Percentiles rank a stretch among this genome's conserved stretches.
phyloP scores from a whole-genome alignment of 2,888 invertebrate species.

The Lissocephala sabroskyi region DNA sequence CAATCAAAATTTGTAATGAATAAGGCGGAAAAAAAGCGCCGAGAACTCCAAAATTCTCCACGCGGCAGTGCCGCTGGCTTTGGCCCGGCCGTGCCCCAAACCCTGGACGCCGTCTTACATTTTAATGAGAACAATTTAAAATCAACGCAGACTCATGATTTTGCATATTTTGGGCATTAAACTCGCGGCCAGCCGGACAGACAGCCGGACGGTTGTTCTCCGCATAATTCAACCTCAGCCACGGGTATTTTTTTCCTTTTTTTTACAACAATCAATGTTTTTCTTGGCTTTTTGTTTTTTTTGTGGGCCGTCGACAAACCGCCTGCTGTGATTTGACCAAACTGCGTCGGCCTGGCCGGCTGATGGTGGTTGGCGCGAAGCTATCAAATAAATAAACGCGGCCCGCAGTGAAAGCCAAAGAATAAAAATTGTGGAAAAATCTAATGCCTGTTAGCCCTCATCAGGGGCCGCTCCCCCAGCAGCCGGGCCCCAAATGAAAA shows the following conservation, averaged over 20 bases:
- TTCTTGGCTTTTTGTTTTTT: background rate
- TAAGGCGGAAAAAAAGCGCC: constrained; percentile 54
- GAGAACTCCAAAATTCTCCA: constrained; percentile 19
- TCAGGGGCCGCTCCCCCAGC: constrained; percentile 39
- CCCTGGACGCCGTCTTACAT: constrained; percentile 27
- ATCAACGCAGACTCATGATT: constrained; percentile 64
- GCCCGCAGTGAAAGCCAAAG: constrained; percentile 49
- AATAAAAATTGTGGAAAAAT: constrained; percentile 31
- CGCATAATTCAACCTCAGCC: constrained; percentile 56
- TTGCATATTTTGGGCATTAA: constrained; percentile 60
- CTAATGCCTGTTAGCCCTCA: constrained; percentile 44
- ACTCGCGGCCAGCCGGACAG: no score
- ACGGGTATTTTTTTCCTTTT: constrained; percentile 32
- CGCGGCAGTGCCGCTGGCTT: no score
- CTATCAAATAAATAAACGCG: constrained; percentile 61
- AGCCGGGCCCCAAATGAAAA: constrained; percentile 15
- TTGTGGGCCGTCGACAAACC: constrained; percentile 13
- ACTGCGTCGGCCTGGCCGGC: constrained; percentile 5
- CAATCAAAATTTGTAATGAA: constrained; percentile 62
- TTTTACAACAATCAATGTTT: constrained; percentile 49
- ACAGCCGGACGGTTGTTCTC: constrained; percentile 21
- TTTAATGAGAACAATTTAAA: constrained; percentile 64
- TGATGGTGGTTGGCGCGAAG: constrained; percentile 22
- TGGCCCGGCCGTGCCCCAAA: constrained; percentile 13
- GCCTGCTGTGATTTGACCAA: constrained; percentile 60